Conservation (phyloP, 2,797 vertebrate genomes). For the Knipowitschia caucasica region DNA sequence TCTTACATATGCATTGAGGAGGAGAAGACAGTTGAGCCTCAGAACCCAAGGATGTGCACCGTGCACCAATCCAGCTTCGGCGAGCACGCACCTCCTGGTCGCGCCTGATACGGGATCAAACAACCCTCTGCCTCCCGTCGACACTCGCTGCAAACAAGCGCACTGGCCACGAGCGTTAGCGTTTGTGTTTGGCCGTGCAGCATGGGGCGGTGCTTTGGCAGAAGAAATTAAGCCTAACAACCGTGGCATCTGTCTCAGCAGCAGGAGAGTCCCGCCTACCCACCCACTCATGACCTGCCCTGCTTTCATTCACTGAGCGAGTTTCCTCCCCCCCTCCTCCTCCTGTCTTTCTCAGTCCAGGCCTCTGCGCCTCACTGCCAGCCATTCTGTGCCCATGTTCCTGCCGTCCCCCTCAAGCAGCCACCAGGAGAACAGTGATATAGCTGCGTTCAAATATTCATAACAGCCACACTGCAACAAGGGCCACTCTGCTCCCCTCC, state of each 20-base stretch:
- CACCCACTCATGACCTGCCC: conserved; percentile 75
- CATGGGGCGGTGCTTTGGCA: conserved; percentile 68
- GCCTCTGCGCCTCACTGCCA: conserved; percentile 54
- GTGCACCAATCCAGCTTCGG: conserved; percentile 54
- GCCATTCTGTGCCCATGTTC: conserved; percentile 49
- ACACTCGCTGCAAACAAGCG: conserved; percentile 33
- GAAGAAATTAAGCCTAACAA: conserved; percentile 75
- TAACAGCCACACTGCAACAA: conserved; percentile 54
- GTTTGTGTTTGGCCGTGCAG: conserved; percentile 70
- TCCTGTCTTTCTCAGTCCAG: conserved; percentile 33
- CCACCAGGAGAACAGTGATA: conserved; percentile 62
- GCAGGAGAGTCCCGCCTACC: conserved; percentile 77
- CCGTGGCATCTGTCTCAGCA: conserved; percentile 80
- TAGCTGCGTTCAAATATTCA: conserved; percentile 71
- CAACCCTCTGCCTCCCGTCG: conserved; percentile 57
- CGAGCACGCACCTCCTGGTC: conserved; percentile 61
- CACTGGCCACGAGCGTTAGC: conserved; percentile 60
- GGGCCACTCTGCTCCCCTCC: conserved; percentile 53
- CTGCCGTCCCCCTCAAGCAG: conserved; percentile 53
- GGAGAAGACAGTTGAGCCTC: conserved; percentile 42
- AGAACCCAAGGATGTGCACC: conserved; percentile 42
- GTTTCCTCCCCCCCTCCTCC: conserved; percentile 63
- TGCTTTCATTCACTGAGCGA: conserved; percentile 67
- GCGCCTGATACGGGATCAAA: conserved; percentile 64
- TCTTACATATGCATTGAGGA: conserved; percentile 54